These are phyloP conservation scores for Typhlichthys eigenmanni DNA, from an alignment of 2,797 vertebrate species.

Conservation along the genomic window DNA sequence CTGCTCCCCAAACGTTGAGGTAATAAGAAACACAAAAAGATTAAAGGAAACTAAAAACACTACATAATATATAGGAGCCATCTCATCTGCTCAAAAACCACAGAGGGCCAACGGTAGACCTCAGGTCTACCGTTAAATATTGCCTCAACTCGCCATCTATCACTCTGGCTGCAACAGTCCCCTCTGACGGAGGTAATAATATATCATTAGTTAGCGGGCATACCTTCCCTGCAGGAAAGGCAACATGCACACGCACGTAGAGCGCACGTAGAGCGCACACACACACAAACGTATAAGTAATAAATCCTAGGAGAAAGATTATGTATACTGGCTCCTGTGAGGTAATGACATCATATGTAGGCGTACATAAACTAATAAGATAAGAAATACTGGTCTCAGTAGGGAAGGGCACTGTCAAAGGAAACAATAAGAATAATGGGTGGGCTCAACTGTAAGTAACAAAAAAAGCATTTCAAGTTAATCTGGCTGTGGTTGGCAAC, in stretches of 20 bases:
- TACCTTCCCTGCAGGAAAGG: background rate
- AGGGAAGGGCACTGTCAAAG: too few species aligned
- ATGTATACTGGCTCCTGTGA: too few species aligned
- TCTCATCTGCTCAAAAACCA: slow-evolving; percentile 28
- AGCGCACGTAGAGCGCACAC: background rate
- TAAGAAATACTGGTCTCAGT: too few species aligned
- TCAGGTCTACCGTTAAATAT: slow-evolving; percentile 13
- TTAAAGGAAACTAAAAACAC: too few species aligned
- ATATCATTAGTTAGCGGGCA: slow-evolving; percentile 25
- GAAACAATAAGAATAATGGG: too few species aligned
- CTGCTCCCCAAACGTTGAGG: background rate
- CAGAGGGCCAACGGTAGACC: slow-evolving; percentile 18
- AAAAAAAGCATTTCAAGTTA: too few species aligned
- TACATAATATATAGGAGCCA: slow-evolving; percentile 3
- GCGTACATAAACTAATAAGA: too few species aligned
- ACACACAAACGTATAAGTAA: background rate
- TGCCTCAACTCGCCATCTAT: slow-evolving; percentile 20
- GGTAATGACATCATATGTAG: too few species aligned
- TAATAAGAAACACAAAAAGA: background rate
- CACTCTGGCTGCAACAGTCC: slow-evolving; percentile 8
- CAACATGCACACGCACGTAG: background rate
- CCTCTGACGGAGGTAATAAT: slow-evolving; percentile 23
- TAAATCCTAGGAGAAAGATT: too few species aligned
- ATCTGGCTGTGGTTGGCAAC: too few species aligned
- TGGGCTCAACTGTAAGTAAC: too few species aligned